Percentiles rank a stretch among this genome's conserved stretches.
Conservation (phyloP, 30 jellyfish, hydroid and myxozoan species). For the Nemopilema nomurai region DNA sequence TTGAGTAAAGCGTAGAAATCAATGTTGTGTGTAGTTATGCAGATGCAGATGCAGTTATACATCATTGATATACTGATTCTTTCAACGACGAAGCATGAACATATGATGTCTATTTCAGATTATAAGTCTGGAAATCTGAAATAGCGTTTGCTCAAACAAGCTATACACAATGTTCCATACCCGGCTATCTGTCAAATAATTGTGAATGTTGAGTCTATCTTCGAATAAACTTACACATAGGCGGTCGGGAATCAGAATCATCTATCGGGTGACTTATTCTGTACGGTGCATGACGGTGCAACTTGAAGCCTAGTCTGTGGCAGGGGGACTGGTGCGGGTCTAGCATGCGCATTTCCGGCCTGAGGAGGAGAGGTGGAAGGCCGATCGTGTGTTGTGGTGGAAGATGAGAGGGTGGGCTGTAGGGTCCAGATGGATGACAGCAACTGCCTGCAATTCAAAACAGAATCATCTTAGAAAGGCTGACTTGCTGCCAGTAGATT, state of each 20-base stretch:
- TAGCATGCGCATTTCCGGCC: conserved; percentile 71
- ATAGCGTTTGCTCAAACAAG: too few relatives aligned
- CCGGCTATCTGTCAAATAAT: too few relatives aligned
- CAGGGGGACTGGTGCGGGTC: conserved; percentile 73
- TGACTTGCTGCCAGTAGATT: neutral
- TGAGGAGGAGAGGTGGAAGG: conserved; percentile 58
- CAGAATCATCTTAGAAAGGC: neutral
- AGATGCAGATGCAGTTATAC: too few relatives aligned
- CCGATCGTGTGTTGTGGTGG: conserved; percentile 57
- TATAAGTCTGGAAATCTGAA: neutral
- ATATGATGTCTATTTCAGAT: too few relatives aligned
- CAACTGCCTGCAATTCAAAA: conserved; percentile 64
- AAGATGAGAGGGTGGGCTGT: conserved; percentile 54
- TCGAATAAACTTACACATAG: conserved; percentile 43
- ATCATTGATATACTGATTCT: neutral
- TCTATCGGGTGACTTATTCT: conserved; percentile 58
- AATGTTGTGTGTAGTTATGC: neutral
- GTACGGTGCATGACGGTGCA: conserved; percentile 75
- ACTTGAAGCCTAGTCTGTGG: conserved; percentile 56
- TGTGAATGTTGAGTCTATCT: too few relatives aligned
- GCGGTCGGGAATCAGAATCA: conserved; percentile 55
- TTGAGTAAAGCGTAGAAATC: too few relatives aligned
- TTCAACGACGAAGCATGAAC: too few relatives aligned
- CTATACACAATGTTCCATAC: too few relatives aligned
- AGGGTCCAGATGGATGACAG: conserved; percentile 75